Evolutionary conservation across 2,888 invertebrate genomes (phyloP), one percentile per base, ranked within the genome.

Genomic region (Pristionchus exspectatus): DNA sequence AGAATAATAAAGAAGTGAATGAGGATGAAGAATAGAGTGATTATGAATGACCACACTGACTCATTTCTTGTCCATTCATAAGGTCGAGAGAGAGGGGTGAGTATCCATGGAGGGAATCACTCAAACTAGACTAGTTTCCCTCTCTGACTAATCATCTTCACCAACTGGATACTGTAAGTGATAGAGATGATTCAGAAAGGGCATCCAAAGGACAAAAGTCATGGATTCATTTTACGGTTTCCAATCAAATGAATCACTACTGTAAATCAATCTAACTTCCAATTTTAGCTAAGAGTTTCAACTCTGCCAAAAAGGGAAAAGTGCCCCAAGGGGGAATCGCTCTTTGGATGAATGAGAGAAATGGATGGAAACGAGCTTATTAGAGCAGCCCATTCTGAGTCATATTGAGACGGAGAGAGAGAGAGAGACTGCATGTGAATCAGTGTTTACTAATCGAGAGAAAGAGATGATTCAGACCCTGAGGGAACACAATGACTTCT

Each of bases 1-100:
- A 38, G 38, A 69, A 77, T 44, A 38, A 77, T 77, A 44, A 77
- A 77, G n/a, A 77, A 44, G 38, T 77, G 77, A n/a, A 24, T 44
- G 44, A 69, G 18, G 27, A 33, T 81, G 44, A n/a, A n/a, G 44
- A 54, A 50, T 24, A 50, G 81, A 24, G 27, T 81, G 81, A 81
- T 81, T 81, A 81, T 81, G 81, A 81, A 81, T 81, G 81, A 81
- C 81, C 50, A 44, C 12, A n/a, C n/a, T 81, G 81, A 81, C 81
- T 81, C 81, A 81, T 44, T 50, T 50, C 81, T 44, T 27, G 44
- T 54, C 81, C 81, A 81, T 81, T 81, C 50, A 81, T 81, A 81
- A 74, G 74, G 33, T 33, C 38, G 81, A 12, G 81, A 81, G 81
- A 12, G 27, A 18, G 77, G 38, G 18, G 81, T 27, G 50, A 54